Percentiles rank a stretch among this genome's conserved stretches.
Conservation (phyloP, 2,797 vertebrate genomes). For the Syndactyla subalaris region DNA sequence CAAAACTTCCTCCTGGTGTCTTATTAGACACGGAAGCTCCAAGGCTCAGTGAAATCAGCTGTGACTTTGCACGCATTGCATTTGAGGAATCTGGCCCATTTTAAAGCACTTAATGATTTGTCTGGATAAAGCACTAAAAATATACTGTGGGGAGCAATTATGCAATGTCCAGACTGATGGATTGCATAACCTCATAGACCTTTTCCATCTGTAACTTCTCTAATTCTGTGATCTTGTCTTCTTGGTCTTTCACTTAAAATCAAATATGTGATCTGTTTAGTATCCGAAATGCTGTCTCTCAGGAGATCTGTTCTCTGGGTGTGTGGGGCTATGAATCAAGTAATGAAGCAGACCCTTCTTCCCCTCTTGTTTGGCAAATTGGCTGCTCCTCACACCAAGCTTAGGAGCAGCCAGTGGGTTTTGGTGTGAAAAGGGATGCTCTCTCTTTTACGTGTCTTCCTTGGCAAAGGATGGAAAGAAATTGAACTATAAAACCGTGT, state of each 20-base stretch:
- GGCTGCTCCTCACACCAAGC: not conserved
- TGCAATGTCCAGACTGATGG: constrained; percentile 68
- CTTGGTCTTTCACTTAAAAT: constrained; percentile 42
- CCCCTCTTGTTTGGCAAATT: accelerated
- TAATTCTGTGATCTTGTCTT: constrained; percentile 59
- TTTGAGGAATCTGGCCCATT: constrained; percentile 59
- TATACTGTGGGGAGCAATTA: constrained; percentile 66
- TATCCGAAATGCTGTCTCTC: not conserved
- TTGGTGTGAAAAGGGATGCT: not conserved
- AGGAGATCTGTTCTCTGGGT: not conserved
- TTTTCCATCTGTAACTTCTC: constrained; percentile 66
- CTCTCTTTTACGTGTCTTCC: not conserved
- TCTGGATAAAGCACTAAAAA: constrained; percentile 71
- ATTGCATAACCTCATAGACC: constrained; percentile 61
- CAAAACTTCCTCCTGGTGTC: not conserved
- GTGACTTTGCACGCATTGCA: constrained; percentile 33
- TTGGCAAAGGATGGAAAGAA: not conserved
- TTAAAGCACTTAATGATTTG: constrained; percentile 71
- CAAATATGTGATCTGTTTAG: constrained; percentile 34
- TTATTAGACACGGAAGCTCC: not conserved
- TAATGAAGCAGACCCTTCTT: not conserved
- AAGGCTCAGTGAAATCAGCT: constrained; percentile 20
- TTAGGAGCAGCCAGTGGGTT: not conserved
- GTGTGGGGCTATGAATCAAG: not conserved
- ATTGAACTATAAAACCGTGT: not conserved